Evolutionary conservation across 2,797 vertebrate species (phyloP).

Genomic region (Antrozous pallidus): DNA sequence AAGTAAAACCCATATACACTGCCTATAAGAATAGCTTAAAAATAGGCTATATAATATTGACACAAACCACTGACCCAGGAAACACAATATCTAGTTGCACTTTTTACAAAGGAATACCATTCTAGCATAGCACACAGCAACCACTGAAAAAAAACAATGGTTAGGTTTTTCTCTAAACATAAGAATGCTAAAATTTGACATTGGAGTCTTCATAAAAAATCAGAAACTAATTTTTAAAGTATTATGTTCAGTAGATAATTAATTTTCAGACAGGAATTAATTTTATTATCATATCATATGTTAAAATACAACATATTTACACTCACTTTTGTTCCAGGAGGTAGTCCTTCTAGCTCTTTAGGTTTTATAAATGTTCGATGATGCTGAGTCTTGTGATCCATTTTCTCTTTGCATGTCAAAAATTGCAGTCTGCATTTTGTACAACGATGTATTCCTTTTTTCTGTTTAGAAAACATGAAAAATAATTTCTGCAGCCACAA

Average conservation of each 20-base stretch:
- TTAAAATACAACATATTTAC: not conserved
- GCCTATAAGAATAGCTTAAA: slow-evolving; percentile 27
- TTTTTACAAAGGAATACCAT: slow-evolving; percentile 45
- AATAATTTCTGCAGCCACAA: not conserved
- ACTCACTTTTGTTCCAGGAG: slow-evolving; percentile 96
- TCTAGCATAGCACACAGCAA: not conserved
- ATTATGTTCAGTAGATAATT: slow-evolving; percentile 27
- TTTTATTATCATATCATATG: slow-evolving; percentile 37
- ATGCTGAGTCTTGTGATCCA: slow-evolving; percentile 94
- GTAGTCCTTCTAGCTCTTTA: slow-evolving; percentile 93
- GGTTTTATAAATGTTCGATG: slow-evolving; percentile 97
- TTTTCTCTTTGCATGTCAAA: slow-evolving; percentile 95
- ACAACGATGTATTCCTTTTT: slow-evolving; percentile 97
- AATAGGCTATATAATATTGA: slow-evolving; percentile 8
- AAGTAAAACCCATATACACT: not conserved
- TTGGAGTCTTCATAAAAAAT: slow-evolving; percentile 43
- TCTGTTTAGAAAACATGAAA: slow-evolving; percentile 81
- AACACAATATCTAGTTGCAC: slow-evolving; percentile 17
- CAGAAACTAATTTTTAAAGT: not conserved
- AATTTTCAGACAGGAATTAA: not conserved
- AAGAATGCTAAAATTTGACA: slow-evolving; percentile 29
- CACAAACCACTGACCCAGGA: not conserved
- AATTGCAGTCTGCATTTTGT: slow-evolving; percentile 97
- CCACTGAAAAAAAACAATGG: not conserved
- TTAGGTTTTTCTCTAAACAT: not conserved